Percentiles rank a stretch among this genome's conserved stretches.
phyloP scores from a whole-genome alignment of 2,797 vertebrate species.

The Novumbra hubbsi region DNA sequence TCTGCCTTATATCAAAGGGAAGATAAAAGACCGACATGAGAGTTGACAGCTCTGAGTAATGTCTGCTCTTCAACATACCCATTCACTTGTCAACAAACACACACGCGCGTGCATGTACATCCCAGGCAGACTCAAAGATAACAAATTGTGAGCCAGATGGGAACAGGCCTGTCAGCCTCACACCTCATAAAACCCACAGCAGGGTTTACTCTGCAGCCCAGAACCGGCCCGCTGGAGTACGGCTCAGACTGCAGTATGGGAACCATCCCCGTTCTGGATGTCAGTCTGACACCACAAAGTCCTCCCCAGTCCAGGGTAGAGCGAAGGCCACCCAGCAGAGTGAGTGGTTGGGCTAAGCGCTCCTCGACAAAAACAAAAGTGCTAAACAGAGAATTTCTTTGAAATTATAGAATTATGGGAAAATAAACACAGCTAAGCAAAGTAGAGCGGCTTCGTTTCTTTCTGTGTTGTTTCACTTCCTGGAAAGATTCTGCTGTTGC shows the following conservation, averaged over 20 bases:
- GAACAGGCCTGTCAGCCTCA: slow-evolving; percentile 54
- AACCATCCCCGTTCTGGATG: slow-evolving; percentile 32
- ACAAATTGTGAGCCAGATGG: slow-evolving; percentile 33
- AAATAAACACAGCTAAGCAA: slow-evolving; percentile 37
- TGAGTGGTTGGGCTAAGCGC: slow-evolving; percentile 56
- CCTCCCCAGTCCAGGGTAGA: slow-evolving; percentile 33
- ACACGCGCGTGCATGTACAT: background rate
- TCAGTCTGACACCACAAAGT: slow-evolving; percentile 39
- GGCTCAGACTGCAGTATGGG: slow-evolving; percentile 39
- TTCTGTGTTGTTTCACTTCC: slow-evolving; percentile 46
- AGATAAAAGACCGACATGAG: slow-evolving; percentile 21
- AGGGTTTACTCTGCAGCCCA: slow-evolving; percentile 31
- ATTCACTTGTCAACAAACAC: slow-evolving; percentile 20
- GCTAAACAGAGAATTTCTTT: slow-evolving; percentile 47
- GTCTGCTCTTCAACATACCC: slow-evolving; percentile 37
- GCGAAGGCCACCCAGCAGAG: slow-evolving; percentile 14
- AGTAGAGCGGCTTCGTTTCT: slow-evolving; percentile 23
- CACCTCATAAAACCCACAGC: slow-evolving; percentile 56
- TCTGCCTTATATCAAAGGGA: slow-evolving; percentile 41
- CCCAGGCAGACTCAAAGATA: slow-evolving; percentile 34
- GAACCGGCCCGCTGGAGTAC: slow-evolving; percentile 15
- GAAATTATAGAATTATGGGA: slow-evolving; percentile 50
- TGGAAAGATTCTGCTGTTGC: slow-evolving; percentile 36
- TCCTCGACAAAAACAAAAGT: slow-evolving; percentile 45
- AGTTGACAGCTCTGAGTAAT: slow-evolving; percentile 37